phyloP scores from a whole-genome alignment of 2,113 vertebrate genomes.

The Callocephalon fimbriatum region DNA sequence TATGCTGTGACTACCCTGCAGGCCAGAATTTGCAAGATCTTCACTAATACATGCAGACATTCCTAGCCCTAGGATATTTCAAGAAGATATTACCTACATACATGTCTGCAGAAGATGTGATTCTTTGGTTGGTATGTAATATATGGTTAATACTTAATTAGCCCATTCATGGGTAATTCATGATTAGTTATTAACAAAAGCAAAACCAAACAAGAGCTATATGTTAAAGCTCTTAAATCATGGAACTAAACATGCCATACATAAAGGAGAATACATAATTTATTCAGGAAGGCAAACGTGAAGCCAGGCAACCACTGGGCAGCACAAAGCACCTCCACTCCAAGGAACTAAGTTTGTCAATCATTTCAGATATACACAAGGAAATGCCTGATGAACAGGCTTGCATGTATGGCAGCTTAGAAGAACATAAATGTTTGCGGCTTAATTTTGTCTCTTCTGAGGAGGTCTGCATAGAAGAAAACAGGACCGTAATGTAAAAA shows the following conservation, averaged over 20 bases:
- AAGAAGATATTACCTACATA: not conserved
- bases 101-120: conserved; percentile 48
- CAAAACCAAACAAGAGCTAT: conserved; percentile 54
- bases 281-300: conserved; percentile 58
- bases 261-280: conserved; percentile 45
- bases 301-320: not conserved
- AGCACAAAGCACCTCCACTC: conserved; percentile 39
- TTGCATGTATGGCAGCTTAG: not conserved
- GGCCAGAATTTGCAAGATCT: not conserved
- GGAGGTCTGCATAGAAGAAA: not conserved
- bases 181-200: conserved; percentile 71
- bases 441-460: not conserved
- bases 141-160: conserved; percentile 72
- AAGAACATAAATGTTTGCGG: not conserved
- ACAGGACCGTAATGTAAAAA: not conserved
- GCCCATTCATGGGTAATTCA: conserved; percentile 74
- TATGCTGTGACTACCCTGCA: not conserved
- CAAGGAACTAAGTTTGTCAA: conserved; percentile 16
- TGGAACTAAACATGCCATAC: conserved; percentile 23
- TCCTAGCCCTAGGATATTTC: conserved; percentile 32
- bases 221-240: conserved; percentile 67
- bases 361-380: not conserved
- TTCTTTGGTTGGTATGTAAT: conserved; percentile 58
- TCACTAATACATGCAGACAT: not conserved
- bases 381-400: not conserved